Percentiles rank a stretch among this genome's conserved stretches.
Evolutionary conservation across 37 sponge, comb jelly and placozoan genomes (phyloP).

Genomic region (Crambe crambe): DNA sequence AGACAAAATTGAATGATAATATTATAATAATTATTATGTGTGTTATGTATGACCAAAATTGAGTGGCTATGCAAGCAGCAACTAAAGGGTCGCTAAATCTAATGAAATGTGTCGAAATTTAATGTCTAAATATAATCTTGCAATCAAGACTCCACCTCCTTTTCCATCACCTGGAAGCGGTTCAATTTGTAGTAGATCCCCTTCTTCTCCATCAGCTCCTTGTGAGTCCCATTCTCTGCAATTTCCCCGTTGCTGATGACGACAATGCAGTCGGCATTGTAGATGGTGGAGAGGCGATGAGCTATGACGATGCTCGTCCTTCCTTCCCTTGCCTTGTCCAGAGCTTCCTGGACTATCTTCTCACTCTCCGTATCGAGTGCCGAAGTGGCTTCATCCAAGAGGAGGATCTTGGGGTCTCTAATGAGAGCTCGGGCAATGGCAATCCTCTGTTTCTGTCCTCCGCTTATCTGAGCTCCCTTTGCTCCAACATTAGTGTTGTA

Average conservation of each 20-base stretch:
- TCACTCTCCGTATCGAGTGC: constrained; percentile 87
- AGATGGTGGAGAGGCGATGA: constrained; percentile 89
- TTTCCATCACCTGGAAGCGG: constrained; percentile 50
- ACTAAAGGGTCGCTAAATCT: too few species aligned
- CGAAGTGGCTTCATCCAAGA: constrained; percentile 85
- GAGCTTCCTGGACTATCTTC: constrained; percentile 87
- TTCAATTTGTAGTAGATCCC: constrained; percentile 83
- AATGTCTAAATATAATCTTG: too few species aligned
- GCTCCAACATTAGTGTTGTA: constrained; percentile 74
- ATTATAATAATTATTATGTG: too few species aligned
- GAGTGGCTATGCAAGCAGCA: too few species aligned
- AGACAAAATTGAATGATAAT: too few species aligned
- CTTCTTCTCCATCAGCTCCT: constrained; percentile 62
- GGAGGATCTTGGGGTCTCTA: constrained; percentile 76
- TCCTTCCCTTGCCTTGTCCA: constrained; percentile 84
- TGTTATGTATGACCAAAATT: too few species aligned
- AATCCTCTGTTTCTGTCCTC: constrained; percentile 83
- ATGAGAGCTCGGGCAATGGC: constrained; percentile 84
- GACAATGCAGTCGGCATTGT: constrained; percentile 77
- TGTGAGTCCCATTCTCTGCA: constrained; percentile 73
- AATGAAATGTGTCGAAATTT: too few species aligned
- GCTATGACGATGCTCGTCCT: constrained; percentile 90
- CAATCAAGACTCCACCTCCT: too few species aligned
- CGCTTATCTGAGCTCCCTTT: constrained; percentile 75
- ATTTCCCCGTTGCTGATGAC: constrained; percentile 74